Percentiles rank a stretch among this genome's conserved stretches.
These are phyloP conservation scores for Tinamus guttatus DNA, from an alignment of 2,113 vertebrate species.

Conservation along the genomic window DNA sequence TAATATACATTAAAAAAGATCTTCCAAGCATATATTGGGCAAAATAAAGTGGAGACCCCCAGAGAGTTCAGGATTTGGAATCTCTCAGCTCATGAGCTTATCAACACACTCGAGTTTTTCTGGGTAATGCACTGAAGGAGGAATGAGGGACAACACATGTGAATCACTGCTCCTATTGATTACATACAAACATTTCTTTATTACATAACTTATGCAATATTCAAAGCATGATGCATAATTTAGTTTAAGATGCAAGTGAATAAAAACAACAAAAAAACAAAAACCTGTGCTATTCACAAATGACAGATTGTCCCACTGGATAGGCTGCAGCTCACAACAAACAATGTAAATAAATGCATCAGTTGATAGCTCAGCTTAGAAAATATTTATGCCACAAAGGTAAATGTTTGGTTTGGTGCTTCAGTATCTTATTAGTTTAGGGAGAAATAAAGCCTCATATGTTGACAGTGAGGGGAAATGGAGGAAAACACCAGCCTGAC, in stretches of 20 bases:
- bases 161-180: background rate
- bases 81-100: background rate
- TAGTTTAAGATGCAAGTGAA: background rate
- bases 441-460: background rate
- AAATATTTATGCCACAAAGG: slow-evolving; percentile 45
- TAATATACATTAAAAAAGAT: background rate
- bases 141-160: background rate
- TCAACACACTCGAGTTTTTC: background rate
- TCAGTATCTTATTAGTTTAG: background rate
- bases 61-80: background rate
- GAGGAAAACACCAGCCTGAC: background rate
- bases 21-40: background rate
- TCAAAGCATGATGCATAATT: background rate
- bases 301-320: background rate
- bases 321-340: fast-evolving
- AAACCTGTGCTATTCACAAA: background rate
- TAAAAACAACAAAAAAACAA: background rate
- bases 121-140: background rate
- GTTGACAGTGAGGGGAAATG: background rate
- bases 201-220: background rate
- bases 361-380: background rate
- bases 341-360: background rate
- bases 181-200: background rate
- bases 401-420: slow-evolving; percentile 14
- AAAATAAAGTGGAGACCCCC: fast-evolving